Evolutionary conservation across 1,140 invertebrate species (phyloP).

Genomic region (Pararge aegeria): DNA sequence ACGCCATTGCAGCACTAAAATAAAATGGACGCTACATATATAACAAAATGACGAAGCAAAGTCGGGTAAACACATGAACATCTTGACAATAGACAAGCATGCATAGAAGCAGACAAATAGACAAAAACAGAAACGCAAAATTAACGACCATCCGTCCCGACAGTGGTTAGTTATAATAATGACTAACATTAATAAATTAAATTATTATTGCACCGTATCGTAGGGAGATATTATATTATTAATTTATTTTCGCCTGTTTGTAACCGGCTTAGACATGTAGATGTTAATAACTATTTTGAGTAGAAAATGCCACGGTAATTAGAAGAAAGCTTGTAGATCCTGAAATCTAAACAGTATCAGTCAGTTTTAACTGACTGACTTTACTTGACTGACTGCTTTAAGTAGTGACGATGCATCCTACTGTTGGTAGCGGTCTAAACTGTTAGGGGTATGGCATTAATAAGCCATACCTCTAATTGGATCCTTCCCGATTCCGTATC

Average conservation of each 20-base stretch:
- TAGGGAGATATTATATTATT: constrained; percentile 7
- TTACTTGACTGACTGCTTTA: too few relatives aligned
- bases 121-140: constrained; percentile 27
- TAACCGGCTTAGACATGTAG: neutral
- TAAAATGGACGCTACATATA: too few relatives aligned
- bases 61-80: constrained; percentile 4
- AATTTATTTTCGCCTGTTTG: constrained; percentile 42
- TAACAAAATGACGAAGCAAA: neutral
- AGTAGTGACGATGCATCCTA: too few relatives aligned
- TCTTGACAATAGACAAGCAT: constrained; percentile 43
- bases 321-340: too few relatives aligned
- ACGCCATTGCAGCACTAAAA: neutral
- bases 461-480: too few relatives aligned
- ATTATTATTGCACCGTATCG: constrained; percentile 1
- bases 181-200: constrained; percentile 17
- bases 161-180: constrained; percentile 42
- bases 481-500: too few relatives aligned
- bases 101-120: constrained; percentile 55
- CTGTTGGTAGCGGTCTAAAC: too few relatives aligned
- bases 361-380: too few relatives aligned
- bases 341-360: too few relatives aligned
- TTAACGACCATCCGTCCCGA: constrained; percentile 34
- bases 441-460: too few relatives aligned
- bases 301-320: too few relatives aligned
- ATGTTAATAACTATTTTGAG: too few relatives aligned